Conservation (phyloP, 2,888 invertebrate genomes). For the Hypena proboscidalis region DNA sequence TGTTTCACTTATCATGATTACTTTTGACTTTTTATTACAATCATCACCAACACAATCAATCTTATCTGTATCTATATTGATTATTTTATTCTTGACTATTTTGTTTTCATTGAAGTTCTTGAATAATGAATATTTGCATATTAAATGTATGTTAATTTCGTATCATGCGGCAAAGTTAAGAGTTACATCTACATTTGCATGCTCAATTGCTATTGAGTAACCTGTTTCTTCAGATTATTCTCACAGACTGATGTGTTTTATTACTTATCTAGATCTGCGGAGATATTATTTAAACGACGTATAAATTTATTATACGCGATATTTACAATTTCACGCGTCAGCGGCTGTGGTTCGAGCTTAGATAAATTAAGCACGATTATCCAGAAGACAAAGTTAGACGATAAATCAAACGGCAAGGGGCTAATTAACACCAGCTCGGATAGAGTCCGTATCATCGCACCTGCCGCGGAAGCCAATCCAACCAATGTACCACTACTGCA, state of each 20-base stretch:
- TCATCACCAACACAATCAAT: not conserved
- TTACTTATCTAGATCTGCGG: conserved; percentile 30
- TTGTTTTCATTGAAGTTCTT: not conserved
- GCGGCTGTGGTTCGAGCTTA: conserved; percentile 42
- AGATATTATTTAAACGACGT: conserved; percentile 28
- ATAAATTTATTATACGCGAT: conserved; percentile 29
- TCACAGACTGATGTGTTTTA: conserved; percentile 21
- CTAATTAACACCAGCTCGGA: conserved; percentile 67
- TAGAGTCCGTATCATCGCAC: conserved; percentile 63
- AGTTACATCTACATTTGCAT: not conserved
- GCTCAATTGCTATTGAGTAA: conserved; percentile 8
- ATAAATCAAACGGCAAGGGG: conserved; percentile 71
- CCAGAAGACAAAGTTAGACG: conserved; percentile 59
- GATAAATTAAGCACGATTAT: conserved; percentile 58
- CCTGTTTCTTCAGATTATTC: conserved; percentile 15
- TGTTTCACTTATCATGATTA: conserved; percentile 1
- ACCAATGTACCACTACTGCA: conserved; percentile 28
- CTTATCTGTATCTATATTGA: not conserved
- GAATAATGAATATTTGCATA: no score
- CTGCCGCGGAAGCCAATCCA: conserved; percentile 48
- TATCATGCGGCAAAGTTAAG: no score
- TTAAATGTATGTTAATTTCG: no score
- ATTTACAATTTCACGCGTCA: conserved; percentile 46
- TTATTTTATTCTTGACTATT: not conserved
- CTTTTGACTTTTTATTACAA: not conserved